Evolutionary conservation across 2,797 vertebrate species (phyloP).

Genomic region (Nyctibius grandis): DNA sequence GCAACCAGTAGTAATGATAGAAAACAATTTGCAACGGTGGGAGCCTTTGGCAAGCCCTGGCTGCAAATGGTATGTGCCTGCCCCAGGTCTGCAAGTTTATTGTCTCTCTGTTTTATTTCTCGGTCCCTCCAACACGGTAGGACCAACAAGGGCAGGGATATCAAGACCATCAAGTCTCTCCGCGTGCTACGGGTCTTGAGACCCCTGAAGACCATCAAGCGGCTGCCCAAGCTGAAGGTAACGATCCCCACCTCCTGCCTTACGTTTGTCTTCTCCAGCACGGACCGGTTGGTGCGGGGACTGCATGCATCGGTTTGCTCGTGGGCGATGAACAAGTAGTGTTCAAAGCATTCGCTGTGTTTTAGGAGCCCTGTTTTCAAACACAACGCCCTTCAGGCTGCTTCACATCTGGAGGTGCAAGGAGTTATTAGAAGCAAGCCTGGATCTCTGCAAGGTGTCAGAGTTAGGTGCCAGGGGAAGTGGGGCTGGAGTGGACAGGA

Average conservation of each 20-base stretch:
- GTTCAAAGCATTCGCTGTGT: background rate
- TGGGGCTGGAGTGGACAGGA: background rate
- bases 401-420: background rate
- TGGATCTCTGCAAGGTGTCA: background rate
- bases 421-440: background rate
- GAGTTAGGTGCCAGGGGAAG: background rate
- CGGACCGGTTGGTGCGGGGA: background rate
- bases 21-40: background rate
- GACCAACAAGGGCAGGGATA: slow-evolving; percentile 95
- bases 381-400: background rate
- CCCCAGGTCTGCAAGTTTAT: background rate
- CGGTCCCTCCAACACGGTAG: slow-evolving; percentile 46
- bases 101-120: background rate
- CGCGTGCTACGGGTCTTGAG: slow-evolving; percentile 92
- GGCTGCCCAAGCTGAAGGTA: slow-evolving; percentile 97
- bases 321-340: background rate
- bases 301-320: accelerated
- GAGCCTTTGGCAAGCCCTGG: background rate
- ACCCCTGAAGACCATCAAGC: slow-evolving; percentile 97
- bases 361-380: background rate
- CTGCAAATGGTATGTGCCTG: background rate
- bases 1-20: background rate
- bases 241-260: background rate
- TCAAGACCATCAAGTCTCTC: slow-evolving; percentile 98
- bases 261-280: background rate